Evolutionary conservation across 1,140 invertebrate species (phyloP), one percentile per base, ranked within the genome.

Genomic region (Agrilus planipennis): DNA sequence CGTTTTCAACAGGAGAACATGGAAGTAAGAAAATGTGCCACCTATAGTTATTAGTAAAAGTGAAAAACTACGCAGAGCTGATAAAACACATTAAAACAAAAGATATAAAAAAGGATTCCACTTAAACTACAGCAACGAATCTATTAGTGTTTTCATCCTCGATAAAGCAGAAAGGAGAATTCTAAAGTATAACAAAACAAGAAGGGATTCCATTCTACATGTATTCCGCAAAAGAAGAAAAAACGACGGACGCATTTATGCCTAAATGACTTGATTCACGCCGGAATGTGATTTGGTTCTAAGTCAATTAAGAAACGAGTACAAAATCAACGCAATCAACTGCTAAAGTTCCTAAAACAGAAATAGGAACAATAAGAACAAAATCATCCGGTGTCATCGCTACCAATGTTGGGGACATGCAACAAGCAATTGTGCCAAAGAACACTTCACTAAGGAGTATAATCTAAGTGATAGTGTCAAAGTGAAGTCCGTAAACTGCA

Each of bases 361-460:
- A 23, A 15, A 20, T 9, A 29, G 15, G 4, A 38, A 32, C 0
- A 52, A 47, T 3, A 53, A 49, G 34, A 53, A 37, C 21, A 34
- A 27, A 42, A 31, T 53, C 2, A 50, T 46, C 2, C 55, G 58
- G 34, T 61, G 53, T 29, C 53, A 56, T 15, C 48, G 44, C 10
- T 63, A 56, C 19, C 60, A 64, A 48, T 32, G 52, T 9, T 63
- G 50, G 52, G 54, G 55, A 12, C 54, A 63, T 38, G 53, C 55
- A 1, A 53, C 51, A 2, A 9, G 19, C 1, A 56, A 58, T 25
- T 62, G 60, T 45, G 51, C 51, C 15, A 47, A 41, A 39, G 19
- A 39, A 1, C 60, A 64, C 17, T 30, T 53, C 0, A 62, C 58
- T 1, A 48, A 34, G 15, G 47, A 58, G 0, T 62, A 57, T 18